Evolutionary conservation across 2,113 vertebrate genomes (phyloP).

Genomic region (Cyphomyrus plagiostoma): DNA sequence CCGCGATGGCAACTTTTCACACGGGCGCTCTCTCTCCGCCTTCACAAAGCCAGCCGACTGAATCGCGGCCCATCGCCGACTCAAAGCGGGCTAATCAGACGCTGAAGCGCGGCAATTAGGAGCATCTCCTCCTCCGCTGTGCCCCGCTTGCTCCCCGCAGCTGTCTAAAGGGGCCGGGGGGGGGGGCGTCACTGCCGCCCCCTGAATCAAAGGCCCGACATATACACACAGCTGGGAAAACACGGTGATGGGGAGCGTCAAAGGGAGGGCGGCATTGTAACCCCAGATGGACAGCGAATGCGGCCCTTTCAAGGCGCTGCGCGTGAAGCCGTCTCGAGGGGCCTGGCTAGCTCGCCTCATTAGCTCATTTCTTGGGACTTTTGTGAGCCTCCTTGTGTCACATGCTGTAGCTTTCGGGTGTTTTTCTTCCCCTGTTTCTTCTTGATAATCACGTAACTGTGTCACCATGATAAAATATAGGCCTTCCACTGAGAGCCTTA

Average conservation of each 20-base stretch:
- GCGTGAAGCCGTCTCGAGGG: conserved; percentile 18
- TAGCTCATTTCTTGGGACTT: background rate
- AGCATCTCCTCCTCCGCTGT: conserved; percentile 53
- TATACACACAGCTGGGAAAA: conserved; percentile 53
- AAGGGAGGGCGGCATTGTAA: conserved; percentile 46
- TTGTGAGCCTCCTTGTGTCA: background rate
- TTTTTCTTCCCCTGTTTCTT: background rate
- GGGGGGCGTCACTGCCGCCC: conserved; percentile 27
- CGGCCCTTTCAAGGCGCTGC: conserved; percentile 31
- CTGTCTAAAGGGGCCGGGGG: conserved; percentile 40
- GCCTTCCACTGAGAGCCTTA: background rate
- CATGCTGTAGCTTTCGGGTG: background rate
- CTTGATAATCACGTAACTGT: background rate
- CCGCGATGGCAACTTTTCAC: conserved; percentile 46
- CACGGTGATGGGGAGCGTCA: conserved; percentile 34
- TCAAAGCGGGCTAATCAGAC: conserved; percentile 69
- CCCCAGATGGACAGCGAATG: conserved; percentile 58
- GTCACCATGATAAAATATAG: background rate
- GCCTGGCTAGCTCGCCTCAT: conserved; percentile 8
- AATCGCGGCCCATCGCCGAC: conserved; percentile 63
- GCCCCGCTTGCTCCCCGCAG: conserved; percentile 48
- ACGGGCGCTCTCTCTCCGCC: background rate
- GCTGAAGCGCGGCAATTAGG: conserved; percentile 67
- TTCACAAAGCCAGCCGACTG: conserved; percentile 67
- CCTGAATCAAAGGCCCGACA: conserved; percentile 45